phyloP scores from a whole-genome alignment of 2,797 vertebrate species.

The Gallinago solitaria region DNA sequence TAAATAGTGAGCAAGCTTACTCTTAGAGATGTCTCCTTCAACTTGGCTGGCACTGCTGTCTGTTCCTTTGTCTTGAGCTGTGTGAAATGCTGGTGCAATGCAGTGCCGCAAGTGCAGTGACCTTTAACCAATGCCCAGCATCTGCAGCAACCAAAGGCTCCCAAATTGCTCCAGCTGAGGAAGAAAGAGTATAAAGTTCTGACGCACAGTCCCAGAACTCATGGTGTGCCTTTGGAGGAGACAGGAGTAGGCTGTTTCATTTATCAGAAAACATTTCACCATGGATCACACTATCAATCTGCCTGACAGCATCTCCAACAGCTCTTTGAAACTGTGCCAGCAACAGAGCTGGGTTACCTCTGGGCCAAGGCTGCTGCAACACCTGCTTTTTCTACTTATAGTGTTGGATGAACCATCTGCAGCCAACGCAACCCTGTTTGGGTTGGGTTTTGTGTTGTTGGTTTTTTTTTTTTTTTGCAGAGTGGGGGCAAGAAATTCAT shows the following conservation, averaged over 20 bases:
- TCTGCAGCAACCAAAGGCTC: conserved; percentile 26
- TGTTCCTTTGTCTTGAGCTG: conserved; percentile 22
- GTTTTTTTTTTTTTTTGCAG: neutral
- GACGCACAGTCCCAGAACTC: neutral
- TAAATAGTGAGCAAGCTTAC: neutral
- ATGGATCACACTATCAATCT: conserved; percentile 49
- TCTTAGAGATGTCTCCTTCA: neutral
- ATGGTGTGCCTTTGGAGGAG: conserved; percentile 43
- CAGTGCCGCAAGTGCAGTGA: neutral
- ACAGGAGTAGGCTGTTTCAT: conserved; percentile 19
- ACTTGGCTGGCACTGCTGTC: neutral
- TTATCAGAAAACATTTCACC: conserved; percentile 56
- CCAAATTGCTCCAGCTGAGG: conserved; percentile 2
- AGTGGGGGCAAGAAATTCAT: conserved; percentile 51
- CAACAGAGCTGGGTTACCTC: conserved; percentile 59
- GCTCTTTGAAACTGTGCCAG: conserved; percentile 59
- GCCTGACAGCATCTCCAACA: conserved; percentile 62
- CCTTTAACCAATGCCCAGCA: conserved; percentile 10
- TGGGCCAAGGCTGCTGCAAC: conserved; percentile 65
- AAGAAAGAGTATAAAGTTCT: neutral
- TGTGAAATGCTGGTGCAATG: neutral
- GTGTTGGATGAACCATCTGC: conserved; percentile 56
- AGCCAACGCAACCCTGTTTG: conserved; percentile 20
- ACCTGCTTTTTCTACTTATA: conserved; percentile 56
- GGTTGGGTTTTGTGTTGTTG: conserved; percentile 20